Conservation (phyloP, 2,113 vertebrate genomes). For the Gasterosteus aculeatus region DNA sequence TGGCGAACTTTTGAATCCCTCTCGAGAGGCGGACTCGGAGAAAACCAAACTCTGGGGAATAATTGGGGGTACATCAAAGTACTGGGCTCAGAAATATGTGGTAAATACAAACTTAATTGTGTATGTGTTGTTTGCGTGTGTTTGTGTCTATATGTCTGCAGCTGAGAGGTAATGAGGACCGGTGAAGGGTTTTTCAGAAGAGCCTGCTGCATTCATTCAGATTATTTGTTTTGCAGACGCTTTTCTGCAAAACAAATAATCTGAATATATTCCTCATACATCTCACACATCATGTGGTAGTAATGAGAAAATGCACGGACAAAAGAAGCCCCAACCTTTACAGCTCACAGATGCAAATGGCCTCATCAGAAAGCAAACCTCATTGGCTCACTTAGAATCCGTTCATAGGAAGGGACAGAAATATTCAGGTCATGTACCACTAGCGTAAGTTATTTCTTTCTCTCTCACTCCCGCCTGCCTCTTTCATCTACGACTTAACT, state of each 20-base stretch:
- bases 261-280: conserved; percentile 33
- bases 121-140: conserved; percentile 13
- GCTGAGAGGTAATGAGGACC: conserved; percentile 41
- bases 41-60: conserved; percentile 55
- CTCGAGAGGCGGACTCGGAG: conserved; percentile 36
- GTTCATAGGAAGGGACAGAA: conserved; percentile 44
- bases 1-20: conserved; percentile 56
- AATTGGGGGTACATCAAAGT: conserved; percentile 44
- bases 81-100: conserved; percentile 26
- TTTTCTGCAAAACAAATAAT: conserved; percentile 51
- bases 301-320: conserved; percentile 45
- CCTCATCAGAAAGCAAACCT: conserved; percentile 47
- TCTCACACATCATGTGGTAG: conserved; percentile 31
- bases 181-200: conserved; percentile 56
- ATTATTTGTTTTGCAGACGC: not conserved
- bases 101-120: conserved; percentile 41
- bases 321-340: conserved; percentile 52
- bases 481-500: conserved; percentile 31
- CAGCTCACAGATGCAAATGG: conserved; percentile 60
- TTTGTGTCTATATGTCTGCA: conserved; percentile 43
- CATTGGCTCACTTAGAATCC: conserved; percentile 43
- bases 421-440: conserved; percentile 65
- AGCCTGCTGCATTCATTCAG: conserved; percentile 12
- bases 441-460: conserved; percentile 55
- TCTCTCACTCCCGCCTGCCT: conserved; percentile 7